A percentile compares a stretch with the other conserved stretches of the same genome.
Evolutionary conservation across 2,113 vertebrate species (phyloP).

Genomic region (Sander lucioperca): DNA sequence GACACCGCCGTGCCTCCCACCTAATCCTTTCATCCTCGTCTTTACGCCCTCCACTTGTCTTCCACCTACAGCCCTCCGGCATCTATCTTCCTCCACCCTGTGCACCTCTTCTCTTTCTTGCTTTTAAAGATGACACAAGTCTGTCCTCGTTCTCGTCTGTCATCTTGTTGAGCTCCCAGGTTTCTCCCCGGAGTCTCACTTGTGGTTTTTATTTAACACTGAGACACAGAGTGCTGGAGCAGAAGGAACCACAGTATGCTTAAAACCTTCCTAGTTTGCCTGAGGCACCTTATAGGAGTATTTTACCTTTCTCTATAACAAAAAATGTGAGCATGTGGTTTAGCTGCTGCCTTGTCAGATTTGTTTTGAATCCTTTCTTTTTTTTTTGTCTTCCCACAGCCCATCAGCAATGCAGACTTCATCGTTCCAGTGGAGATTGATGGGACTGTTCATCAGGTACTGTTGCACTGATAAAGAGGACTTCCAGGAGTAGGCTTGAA

Average conservation of each 20-base stretch:
- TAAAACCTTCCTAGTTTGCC: conserved; percentile 49
- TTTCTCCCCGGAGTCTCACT: conserved; percentile 51
- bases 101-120: conserved; percentile 31
- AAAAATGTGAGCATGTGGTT: conserved; percentile 17
- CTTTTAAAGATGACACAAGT: conserved; percentile 63
- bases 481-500: conserved; percentile 32
- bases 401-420: conserved; percentile 74
- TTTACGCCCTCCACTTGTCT: conserved; percentile 48
- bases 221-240: conserved; percentile 35
- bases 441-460: conserved; percentile 78
- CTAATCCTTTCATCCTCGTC: conserved; percentile 73
- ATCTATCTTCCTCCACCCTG: conserved; percentile 48
- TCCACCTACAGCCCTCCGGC: conserved; percentile 50
- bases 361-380: conserved; percentile 31
- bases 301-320: conserved; percentile 4
- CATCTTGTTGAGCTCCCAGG: conserved; percentile 37
- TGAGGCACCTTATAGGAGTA: conserved; percentile 26
- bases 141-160: conserved; percentile 44
- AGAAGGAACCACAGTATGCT: conserved; percentile 54
- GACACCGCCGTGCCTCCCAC: conserved; percentile 60
- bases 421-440: conserved; percentile 80
- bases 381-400: conserved; percentile 53
- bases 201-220: conserved; percentile 62
- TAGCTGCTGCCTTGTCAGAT: conserved; percentile 8
- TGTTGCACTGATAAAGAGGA: not conserved